Base-by-base conservation (phyloP, 2,797 vertebrate genomes). In the Sebastes flavidus region DNA sequence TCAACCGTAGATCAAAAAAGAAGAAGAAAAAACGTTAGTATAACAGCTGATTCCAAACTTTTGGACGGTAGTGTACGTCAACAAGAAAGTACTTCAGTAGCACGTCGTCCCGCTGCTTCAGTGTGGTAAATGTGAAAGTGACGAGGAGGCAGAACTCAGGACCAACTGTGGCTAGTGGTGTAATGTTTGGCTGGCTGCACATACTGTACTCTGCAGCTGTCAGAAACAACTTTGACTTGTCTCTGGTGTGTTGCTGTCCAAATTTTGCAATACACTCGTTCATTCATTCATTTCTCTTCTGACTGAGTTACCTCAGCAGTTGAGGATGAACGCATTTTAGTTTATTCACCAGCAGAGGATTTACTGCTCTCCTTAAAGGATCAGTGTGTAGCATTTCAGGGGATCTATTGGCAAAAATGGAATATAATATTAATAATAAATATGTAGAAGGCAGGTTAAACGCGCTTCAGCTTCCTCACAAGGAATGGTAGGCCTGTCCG, bases 171-270 rank as follows among this genome's bases (percentile, higher is more conserved):
- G 62, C 34, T 38, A 29, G 24, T 79, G 79, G 61, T 71, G 76
- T 63, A 67, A 74, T 63, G 76, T 70, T 80, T 84, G 78, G 63
- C 81, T 81, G 80, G 78, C 84, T 75, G 78, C 1, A 80, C 79
- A 85, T 20, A 59, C 68, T 84, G 74, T 79, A 62, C 75, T 81
- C 72, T 78, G 85, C 91, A 94, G 92, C 91, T 94, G 92, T 93
- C 85, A 77, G 49, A 85, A 86, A 87, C 89, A 91, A 78, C 89
- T 61, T 72, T 1, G 36, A 22, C 38, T 49, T 3, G 58, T 30
- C 16, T 60, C 25, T 24, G 70, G 12, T 22, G 56, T 6, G 9
- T 20, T 59, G 18, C 56, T 18, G 18, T 34, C n/a, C 36, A 7
- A 12, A 42, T 46, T 29, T 46, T 22, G 25, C 38, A 49, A 32